Evolutionary conservation across 92 coral and sea anemone species (phyloP), one percentile per base, ranked within the genome.

Genomic region (Epizoanthus illoricatus): DNA sequence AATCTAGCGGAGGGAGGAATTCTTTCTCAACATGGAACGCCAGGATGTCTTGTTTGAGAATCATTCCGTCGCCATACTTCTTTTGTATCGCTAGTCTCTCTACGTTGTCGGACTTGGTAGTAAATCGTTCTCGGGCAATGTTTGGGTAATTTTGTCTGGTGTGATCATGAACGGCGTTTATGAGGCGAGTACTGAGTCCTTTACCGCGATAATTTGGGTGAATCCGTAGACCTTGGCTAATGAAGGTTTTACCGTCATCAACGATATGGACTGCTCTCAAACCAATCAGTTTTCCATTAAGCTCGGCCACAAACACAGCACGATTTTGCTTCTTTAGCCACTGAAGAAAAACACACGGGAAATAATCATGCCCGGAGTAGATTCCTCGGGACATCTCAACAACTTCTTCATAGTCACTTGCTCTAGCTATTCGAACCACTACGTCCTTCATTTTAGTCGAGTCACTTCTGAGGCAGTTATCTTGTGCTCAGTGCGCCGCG

Each of bases 91-190:
- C 95, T 43, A 95, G 87, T 47, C 98, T 94, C 61, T 93, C 89
- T 67, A 95, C 88, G 85, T 95, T 95, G 73, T 94, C 94, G 1
- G 98, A 95, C 85, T 93, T 95, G 16, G 98, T 95, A 4, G 98
- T 93, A 82, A 93, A 95, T 70, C 98, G 95, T 86, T 95, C 98
- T 69, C 95, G 90, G 73, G 21, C 68, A 24, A 95, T 92, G 52
- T 73, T 81, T 49, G 97, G 95, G 72, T 89, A 88, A 42, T 93
- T 85, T 15, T 75, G 55, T 68, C 90, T 91, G 24, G 93, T 87
- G 76, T 89, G 85, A 42, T 87, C 91, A 66, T 93, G 97, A 18
- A 89, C 94, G 18, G 94, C 90, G 28, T 83, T 81, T 33, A 95
- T 95, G 49, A 95, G 84, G 56, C 88, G 90, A 4, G 95, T 73